Base-by-base conservation (phyloP, 2,888 invertebrate genomes). In the Rhagophthalmus giganteus region DNA sequence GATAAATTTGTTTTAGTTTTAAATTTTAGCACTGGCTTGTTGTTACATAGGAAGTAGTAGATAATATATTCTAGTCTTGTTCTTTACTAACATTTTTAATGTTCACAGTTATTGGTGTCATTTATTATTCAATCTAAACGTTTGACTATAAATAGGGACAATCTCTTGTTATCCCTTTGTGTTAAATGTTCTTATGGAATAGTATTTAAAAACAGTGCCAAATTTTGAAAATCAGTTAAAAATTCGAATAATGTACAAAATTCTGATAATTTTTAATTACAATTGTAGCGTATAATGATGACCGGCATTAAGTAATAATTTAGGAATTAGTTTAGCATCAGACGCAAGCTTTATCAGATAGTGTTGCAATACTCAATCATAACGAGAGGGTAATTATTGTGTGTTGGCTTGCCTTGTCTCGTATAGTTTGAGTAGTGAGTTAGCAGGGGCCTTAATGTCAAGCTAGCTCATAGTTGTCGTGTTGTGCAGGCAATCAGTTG, bases 141-240 rank as follows among this genome's bases (percentile, higher is more conserved):
- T 72, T 70, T 71, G 74, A 74, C 74, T 73, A 74, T 74, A 74
- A 70, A 66, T 70, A 66, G 72, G 73, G 74, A 74, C 74, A 74
- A 74, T 74, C 74, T 71, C 60, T 69, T 69, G 68, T 70, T 70
- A 71, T 69, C 70, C 68, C 65, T 71, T 70, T 69, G 63, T 67
- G 61, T 56, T 59, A 65, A 66, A 64, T 71, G 70, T 70, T 51
- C 27, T 50, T 51, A 51, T 35, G 51, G 45, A 45, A 26, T 54
- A 54, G 26, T 38, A 37, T 41, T 38, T 45, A 42, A 45, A 53
- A 30, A 34, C 34, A 46, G 51, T 51, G 51, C 51, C 51, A 51
- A 51, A 50, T 42, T 45, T 51, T 51, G 45, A 45, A 40, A 26
- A 35, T 40, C 31, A 13, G 41, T 40, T 49, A 44, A 49, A 49